Evolutionary conservation across 2,797 vertebrate species (phyloP), one percentile per base, ranked within the genome.

Genomic region (Adelosebastes latens): DNA sequence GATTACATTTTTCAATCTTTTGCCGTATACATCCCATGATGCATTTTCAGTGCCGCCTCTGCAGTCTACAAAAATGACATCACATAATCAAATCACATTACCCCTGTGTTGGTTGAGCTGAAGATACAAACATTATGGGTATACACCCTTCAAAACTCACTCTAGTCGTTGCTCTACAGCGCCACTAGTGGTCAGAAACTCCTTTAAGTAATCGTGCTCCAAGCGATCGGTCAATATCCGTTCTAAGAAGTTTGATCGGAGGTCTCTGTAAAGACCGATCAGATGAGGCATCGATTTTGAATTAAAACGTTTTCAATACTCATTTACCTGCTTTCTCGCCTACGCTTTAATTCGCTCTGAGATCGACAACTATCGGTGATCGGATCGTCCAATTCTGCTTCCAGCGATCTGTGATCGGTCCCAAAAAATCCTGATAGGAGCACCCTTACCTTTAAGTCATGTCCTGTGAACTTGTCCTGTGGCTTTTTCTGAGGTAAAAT

Each of bases 31-130:
- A 68, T 70, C 59, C 55, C 29, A 34, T 18, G 2, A 24, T 63
- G 25, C 25, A 64, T 68, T 70, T 14, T 4, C 31, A 25, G 13
- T 59, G 11, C 49, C 5, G 3, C 55, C 64, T 55, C 36, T 64
- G 63, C 74, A 71, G 75, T 81, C 29, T 73, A 58, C 65, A 65
- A 32, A 73, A 56, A 74, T 59, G 70, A 25, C 42, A 46, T 18
- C 42, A 46, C 16, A 46, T 18, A 46, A 46, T 46, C 3, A 53
- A 36, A 11, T 71, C 46, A 25, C 39, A 60, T 68, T 29, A 27
- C 25, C 20, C 4, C 29, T 61, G 56, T 69, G 18, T 70, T 79
- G 36, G 55, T 62, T 55, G 36, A 49, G 25, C 32, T 29, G 18
- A 7, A 24, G 56, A 77, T n/a, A 66, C 14, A 69, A 73, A 52